phyloP scores from a whole-genome alignment of 2,113 vertebrate genomes.

The Ctenodactylus gundi region DNA sequence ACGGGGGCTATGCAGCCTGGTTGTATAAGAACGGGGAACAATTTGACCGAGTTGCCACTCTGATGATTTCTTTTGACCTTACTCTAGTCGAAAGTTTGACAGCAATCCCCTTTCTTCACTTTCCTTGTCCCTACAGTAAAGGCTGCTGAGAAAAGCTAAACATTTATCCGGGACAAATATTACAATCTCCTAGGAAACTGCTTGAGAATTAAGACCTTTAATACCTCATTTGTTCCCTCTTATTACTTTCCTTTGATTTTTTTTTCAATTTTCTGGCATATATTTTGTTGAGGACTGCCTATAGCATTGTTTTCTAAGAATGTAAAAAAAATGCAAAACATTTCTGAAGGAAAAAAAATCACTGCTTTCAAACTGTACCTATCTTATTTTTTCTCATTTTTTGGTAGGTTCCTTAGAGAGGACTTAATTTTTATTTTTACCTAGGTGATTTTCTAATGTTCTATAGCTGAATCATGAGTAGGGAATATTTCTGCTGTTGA shows the following conservation, averaged over 20 bases:
- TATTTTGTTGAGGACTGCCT: slow-evolving; percentile 10
- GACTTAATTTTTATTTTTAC: neutral
- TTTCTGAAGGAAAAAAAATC: slow-evolving; percentile 1
- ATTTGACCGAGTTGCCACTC: neutral
- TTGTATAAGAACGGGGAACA: neutral
- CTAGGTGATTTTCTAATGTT: slow-evolving; percentile 21
- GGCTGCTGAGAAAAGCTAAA: neutral
- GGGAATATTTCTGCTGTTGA: neutral
- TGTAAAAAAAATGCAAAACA: neutral
- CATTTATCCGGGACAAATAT: neutral
- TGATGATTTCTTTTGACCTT: slow-evolving; percentile 6
- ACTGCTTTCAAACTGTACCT: neutral
- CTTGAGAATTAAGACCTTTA: neutral
- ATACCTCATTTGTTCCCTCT: neutral
- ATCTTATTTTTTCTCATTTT: slow-evolving; percentile 8
- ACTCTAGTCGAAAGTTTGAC: neutral
- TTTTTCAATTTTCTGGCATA: neutral
- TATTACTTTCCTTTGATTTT: neutral
- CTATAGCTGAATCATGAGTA: neutral
- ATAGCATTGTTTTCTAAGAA: neutral
- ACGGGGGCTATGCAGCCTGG: neutral
- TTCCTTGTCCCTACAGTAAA: neutral
- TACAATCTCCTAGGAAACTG: neutral
- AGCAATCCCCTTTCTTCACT: neutral
- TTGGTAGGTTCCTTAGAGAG: neutral